phyloP scores from a whole-genome alignment of 37 sponge, comb jelly and placozoan species.

The Haliclona indistincta region DNA sequence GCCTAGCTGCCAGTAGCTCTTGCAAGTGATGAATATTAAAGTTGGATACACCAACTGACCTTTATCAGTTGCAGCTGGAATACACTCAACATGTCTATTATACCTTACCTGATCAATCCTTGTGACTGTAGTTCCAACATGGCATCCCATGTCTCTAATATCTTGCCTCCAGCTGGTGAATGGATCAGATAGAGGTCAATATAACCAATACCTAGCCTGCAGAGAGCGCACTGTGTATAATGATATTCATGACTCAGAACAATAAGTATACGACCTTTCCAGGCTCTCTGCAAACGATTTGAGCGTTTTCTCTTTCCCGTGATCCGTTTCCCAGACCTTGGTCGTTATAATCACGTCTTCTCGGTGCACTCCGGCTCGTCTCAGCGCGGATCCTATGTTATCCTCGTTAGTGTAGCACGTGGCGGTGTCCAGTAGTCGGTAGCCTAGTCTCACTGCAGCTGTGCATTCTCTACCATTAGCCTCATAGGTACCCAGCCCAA shows the following conservation, averaged over 20 bases:
- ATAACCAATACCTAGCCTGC: slow-evolving; percentile 61
- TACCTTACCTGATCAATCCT: slow-evolving; percentile 41
- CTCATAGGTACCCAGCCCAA: slow-evolving; percentile 75
- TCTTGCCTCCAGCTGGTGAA: slow-evolving; percentile 68
- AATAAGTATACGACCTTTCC: slow-evolving; percentile 39
- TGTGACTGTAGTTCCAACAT: slow-evolving; percentile 64
- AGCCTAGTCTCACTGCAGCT: slow-evolving; percentile 56
- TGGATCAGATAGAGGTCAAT: slow-evolving; percentile 79
- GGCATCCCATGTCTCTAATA: slow-evolving; percentile 76
- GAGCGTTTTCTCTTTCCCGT: slow-evolving; percentile 46
- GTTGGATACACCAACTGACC: slow-evolving; percentile 85
- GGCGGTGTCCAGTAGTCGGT: slow-evolving; percentile 80
- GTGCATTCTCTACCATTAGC: not conserved
- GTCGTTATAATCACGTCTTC: slow-evolving; percentile 41
- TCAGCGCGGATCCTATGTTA: slow-evolving; percentile 54
- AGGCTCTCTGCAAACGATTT: slow-evolving; percentile 48
- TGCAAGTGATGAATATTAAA: slow-evolving; percentile 75
- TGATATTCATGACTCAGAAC: no score
- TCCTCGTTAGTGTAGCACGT: slow-evolving; percentile 61
- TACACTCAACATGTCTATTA: not conserved
- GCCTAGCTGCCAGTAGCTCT: slow-evolving; percentile 67
- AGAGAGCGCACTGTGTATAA: not conserved
- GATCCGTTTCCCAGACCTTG: slow-evolving; percentile 56
- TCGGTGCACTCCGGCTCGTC: slow-evolving; percentile 46
- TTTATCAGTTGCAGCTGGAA: not conserved